Conservation (phyloP, 2,888 invertebrate species). For the Parnassius orleans region DNA sequence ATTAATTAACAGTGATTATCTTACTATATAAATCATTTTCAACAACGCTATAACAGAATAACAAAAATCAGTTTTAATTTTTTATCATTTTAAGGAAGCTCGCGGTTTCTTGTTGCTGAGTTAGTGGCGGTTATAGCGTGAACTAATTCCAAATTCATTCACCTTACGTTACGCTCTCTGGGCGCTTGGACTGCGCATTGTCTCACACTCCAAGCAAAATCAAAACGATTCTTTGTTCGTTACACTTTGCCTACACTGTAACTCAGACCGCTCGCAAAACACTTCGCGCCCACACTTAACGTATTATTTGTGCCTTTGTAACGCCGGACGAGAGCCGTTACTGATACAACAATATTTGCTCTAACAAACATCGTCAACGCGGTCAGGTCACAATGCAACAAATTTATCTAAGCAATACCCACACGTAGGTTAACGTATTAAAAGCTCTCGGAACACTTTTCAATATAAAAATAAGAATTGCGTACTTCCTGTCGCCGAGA, state of each 20-base stretch:
- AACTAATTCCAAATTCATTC: conserved; percentile 73
- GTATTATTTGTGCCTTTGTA: conserved; percentile 54
- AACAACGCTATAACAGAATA: background rate
- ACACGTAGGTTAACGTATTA: conserved; percentile 13
- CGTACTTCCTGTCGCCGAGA: conserved; percentile 18
- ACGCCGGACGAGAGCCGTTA: conserved; percentile 49
- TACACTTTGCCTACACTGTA: conserved; percentile 67
- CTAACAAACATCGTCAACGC: conserved; percentile 30
- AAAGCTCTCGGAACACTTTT: conserved; percentile 19
- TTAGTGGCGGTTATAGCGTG: conserved; percentile 43
- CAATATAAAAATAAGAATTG: conserved; percentile 24
- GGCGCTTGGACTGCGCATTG: conserved; percentile 64
- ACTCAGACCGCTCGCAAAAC: conserved; percentile 55
- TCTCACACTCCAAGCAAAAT: conserved; percentile 60
- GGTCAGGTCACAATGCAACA: conserved; percentile 2
- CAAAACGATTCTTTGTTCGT: conserved; percentile 74
- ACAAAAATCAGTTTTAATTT: background rate
- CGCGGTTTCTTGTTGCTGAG: conserved; percentile 22
- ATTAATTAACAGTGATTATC: background rate
- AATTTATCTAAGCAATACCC: conserved; percentile 9
- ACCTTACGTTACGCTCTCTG: conserved; percentile 70
- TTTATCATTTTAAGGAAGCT: background rate
- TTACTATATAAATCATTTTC: too few relatives aligned
- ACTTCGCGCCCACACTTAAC: conserved; percentile 66
- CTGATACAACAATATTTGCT: conserved; percentile 60